Percentiles rank a stretch among this genome's conserved stretches.
These are phyloP conservation scores for Cynaeus angustus DNA, from an alignment of 2,888 invertebrate genomes.

Conservation along the genomic window DNA sequence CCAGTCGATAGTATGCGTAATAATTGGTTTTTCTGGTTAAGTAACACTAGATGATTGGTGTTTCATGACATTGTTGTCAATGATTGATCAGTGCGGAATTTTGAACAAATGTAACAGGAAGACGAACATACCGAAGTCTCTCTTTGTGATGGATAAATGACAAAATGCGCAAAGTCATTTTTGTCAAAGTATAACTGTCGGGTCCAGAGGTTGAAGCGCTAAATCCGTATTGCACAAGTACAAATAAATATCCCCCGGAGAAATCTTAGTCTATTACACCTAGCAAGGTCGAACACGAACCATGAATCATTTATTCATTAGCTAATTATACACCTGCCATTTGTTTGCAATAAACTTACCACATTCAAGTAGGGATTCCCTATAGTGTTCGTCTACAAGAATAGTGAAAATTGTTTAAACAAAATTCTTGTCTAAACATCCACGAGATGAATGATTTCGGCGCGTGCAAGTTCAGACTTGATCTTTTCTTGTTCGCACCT, in stretches of 20 bases:
- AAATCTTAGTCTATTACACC: slow-evolving; percentile 48
- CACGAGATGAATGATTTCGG: slow-evolving; percentile 12
- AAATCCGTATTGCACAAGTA: slow-evolving; percentile 47
- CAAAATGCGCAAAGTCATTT: slow-evolving; percentile 29
- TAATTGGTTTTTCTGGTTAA: slow-evolving; percentile 32
- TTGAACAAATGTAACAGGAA: neutral
- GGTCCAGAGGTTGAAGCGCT: slow-evolving; percentile 44
- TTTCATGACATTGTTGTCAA: slow-evolving; percentile 23
- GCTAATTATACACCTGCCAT: slow-evolving; percentile 54
- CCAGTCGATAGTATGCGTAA: slow-evolving; percentile 13
- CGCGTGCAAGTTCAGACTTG: slow-evolving; percentile 33
- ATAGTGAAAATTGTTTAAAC: slow-evolving; percentile 33
- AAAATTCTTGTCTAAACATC: slow-evolving; percentile 20
- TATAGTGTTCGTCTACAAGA: slow-evolving; percentile 26
- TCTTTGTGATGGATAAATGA: neutral
- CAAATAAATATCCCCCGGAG: slow-evolving; percentile 24
- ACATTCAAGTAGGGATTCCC: slow-evolving; percentile 50
- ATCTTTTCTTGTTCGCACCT: slow-evolving; percentile 24
- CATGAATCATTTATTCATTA: slow-evolving; percentile 51
- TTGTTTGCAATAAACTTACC: slow-evolving; percentile 45
- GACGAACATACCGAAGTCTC: neutral
- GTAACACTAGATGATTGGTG: slow-evolving; percentile 7
- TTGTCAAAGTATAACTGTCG: slow-evolving; percentile 22
- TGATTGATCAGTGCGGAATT: slow-evolving; percentile 37
- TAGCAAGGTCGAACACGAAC: slow-evolving; percentile 49